Evolutionary conservation across 2,888 invertebrate genomes (phyloP), one percentile per base, ranked within the genome.

Genomic region (Nemoura dubitans): DNA sequence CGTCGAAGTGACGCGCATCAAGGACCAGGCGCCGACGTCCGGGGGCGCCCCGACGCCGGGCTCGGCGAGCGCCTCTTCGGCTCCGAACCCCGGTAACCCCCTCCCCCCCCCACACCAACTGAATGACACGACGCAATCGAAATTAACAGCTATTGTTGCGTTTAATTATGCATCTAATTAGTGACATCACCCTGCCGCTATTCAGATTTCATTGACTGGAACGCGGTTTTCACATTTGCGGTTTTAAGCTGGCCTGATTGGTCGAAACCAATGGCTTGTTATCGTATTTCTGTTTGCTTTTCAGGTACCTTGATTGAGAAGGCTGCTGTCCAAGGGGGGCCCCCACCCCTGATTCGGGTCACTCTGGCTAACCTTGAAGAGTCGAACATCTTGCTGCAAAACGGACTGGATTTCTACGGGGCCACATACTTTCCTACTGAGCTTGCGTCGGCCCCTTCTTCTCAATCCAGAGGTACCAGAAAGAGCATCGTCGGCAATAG

Each of bases 351-450:
- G 36, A 93, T 96, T 78, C 94, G 96, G 87, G 94, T 96, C 87
- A 96, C 96, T 0, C 92, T 96, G 88, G 96, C 96, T 87, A 95
- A 94, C 87, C 93, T 96, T 88, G 96, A 96, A 89, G 96, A 96
- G 90, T 95, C 95, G 89, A 96, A 96, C 91, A 94, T 94, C 89
- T 92, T 97, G 86, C 93, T 97, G 87, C 96, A 97, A 91, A 96
- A 96, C 90, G 97, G 97, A 0, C 92, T 97, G 87, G 96, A 97
- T 92, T 97, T 97, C 92, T 97, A 96, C 90, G 97, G 96, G 27
- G 97, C 97, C 81, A 97, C 97, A 29, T 97, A 95, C 92, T 97
- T 97, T 92, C 97, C 97, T 84, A 96, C 96, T 2, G 97, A 97
- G 91, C 93, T 96, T 94, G 42, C 93, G 94, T 82, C 88, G 87